A percentile compares a stretch with the other conserved stretches of the same genome.
Evolutionary conservation across 2,888 invertebrate genomes (phyloP).

Genomic region (Latheticus oryzae): DNA sequence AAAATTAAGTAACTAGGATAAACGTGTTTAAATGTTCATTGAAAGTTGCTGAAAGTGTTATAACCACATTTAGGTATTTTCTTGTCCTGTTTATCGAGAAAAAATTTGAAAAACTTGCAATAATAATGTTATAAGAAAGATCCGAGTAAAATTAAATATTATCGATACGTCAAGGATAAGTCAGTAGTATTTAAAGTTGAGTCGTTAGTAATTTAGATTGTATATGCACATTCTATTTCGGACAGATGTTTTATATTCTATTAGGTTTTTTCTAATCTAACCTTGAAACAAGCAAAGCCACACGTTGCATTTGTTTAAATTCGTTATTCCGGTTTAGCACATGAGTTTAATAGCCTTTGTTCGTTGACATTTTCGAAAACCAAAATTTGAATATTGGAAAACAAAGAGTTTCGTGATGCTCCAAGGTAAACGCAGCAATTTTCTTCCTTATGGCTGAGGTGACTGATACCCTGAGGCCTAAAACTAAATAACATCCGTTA

Average conservation of each 20-base stretch:
- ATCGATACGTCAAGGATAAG: no score
- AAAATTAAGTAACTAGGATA: no score
- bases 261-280: conserved; percentile 1
- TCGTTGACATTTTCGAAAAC: conserved; percentile 7
- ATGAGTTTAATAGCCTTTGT: conserved; percentile 15
- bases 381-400: conserved; percentile 1
- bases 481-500: conserved; percentile 6
- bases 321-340: conserved; percentile 11
- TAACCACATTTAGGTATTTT: no score
- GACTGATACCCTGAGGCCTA: conserved; percentile 2
- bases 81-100: no score
- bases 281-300: conserved; percentile 8
- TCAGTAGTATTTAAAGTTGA: no score
- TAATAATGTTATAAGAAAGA: no score
- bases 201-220: no score
- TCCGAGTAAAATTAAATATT: no score
- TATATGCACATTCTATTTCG: conserved; percentile 4
- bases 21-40: no score
- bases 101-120: no score
- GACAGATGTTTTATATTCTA: conserved; percentile 5
- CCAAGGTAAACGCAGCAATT: conserved; percentile 6
- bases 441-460: conserved; percentile 11
- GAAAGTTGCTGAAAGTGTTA: no score
- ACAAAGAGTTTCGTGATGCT: neutral
- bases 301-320: conserved; percentile 12